A percentile compares a stretch with the other conserved stretches of the same genome.
phyloP scores from a whole-genome alignment of 2,113 vertebrate species.

The Gorsachius goisagi region DNA sequence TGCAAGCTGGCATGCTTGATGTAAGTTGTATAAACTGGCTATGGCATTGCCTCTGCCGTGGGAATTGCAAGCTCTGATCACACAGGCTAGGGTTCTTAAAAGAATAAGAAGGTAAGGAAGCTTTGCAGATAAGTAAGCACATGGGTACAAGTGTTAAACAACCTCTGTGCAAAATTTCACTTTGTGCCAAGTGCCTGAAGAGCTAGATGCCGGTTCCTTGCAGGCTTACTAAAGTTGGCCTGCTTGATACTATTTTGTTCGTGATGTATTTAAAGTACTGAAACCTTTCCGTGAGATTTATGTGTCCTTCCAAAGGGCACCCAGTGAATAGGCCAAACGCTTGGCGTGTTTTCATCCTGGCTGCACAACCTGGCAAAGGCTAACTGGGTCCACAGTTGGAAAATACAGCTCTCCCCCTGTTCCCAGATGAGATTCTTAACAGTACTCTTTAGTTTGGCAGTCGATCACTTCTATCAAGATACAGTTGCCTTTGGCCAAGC shows the following conservation, averaged over 20 bases:
- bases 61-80: neutral
- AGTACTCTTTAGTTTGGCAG: neutral
- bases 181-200: neutral
- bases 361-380: neutral
- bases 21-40: neutral
- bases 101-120: neutral
- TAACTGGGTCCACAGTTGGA: neutral
- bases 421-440: neutral
- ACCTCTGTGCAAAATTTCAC: neutral
- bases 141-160: neutral
- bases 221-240: neutral
- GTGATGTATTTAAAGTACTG: neutral
- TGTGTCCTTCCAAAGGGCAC: neutral
- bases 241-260: neutral
- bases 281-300: constrained; percentile 13
- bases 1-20: neutral
- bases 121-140: neutral
- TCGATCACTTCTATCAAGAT: neutral
- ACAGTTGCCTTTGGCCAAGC: constrained; percentile 31
- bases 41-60: neutral
- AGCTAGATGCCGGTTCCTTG: neutral
- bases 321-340: neutral
- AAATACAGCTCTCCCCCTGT: neutral
- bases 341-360: neutral
- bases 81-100: neutral